Evolutionary conservation across 2,113 vertebrate species (phyloP).

Genomic region (Prinia subflava): DNA sequence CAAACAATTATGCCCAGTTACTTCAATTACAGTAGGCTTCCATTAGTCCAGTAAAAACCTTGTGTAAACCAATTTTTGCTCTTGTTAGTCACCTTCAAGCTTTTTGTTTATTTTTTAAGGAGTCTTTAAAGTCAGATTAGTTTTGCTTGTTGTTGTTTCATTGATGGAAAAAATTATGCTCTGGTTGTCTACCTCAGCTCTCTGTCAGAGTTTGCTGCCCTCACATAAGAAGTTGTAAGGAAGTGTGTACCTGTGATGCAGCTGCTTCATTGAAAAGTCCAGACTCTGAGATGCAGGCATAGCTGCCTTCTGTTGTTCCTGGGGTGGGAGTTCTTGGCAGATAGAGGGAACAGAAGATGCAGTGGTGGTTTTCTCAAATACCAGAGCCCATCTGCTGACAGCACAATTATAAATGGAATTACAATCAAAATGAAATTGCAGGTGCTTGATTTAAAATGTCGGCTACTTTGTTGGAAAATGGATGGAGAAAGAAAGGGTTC

Average conservation of each 20-base stretch:
- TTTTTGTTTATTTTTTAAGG: background rate
- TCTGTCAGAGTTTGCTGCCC: background rate
- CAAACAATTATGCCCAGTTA: background rate
- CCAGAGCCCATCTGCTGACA: background rate
- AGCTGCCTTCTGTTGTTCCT: background rate
- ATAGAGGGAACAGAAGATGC: background rate
- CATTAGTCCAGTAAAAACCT: background rate
- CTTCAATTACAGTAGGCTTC: background rate
- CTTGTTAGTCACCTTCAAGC: background rate
- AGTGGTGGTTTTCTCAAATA: background rate
- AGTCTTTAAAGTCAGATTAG: background rate
- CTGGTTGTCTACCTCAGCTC: background rate
- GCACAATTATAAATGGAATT: background rate
- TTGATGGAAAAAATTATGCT: background rate
- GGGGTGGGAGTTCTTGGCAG: background rate
- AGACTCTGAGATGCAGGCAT: background rate
- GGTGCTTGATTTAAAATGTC: background rate
- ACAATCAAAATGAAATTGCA: background rate
- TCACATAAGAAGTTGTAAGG: background rate
- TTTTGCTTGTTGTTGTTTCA: background rate
- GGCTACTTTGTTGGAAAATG: background rate
- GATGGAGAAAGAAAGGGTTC: background rate
- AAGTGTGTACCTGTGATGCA: accelerated
- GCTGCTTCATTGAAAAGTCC: background rate
- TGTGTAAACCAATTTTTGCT: background rate